Conservation (phyloP, 2,113 vertebrate species). For the Euleptes europaea region DNA sequence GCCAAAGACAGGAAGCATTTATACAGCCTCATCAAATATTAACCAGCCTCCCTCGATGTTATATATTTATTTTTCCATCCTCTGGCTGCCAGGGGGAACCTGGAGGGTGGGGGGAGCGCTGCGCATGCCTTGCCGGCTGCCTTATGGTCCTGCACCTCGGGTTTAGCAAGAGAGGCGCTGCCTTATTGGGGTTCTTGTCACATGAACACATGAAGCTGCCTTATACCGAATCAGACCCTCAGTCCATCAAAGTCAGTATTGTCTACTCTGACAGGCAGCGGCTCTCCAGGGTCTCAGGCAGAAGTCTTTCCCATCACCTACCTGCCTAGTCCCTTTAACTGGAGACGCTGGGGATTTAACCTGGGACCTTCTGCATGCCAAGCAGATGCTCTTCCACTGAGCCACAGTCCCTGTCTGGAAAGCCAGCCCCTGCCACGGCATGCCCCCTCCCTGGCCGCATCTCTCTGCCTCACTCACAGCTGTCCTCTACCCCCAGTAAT, state of each 20-base stretch:
- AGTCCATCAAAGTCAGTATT: too few species aligned
- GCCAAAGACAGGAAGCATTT: slow-evolving; percentile 62
- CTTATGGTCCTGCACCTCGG: neutral
- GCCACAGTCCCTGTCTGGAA: neutral
- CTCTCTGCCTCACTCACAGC: neutral
- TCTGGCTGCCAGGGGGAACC: neutral
- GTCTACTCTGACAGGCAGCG: too few species aligned
- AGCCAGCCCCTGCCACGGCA: neutral
- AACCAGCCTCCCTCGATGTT: slow-evolving; percentile 14
- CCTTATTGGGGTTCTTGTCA: neutral
- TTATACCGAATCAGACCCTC: too few species aligned
- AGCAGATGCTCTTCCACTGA: too few species aligned
- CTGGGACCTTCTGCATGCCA: too few species aligned
- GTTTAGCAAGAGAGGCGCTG: neutral
- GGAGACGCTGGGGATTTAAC: too few species aligned
- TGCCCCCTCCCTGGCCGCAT: neutral
- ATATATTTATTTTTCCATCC: neutral
- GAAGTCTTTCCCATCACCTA: too few species aligned
- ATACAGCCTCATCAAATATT: slow-evolving; percentile 53
- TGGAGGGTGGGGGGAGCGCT: too few species aligned
- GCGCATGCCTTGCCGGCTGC: neutral
- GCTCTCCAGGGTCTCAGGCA: too few species aligned
- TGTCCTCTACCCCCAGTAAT: neutral
- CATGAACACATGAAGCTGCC: too few species aligned
- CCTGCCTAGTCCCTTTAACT: too few species aligned